A percentile compares a stretch with the other conserved stretches of the same genome.
Evolutionary conservation across 2,113 vertebrate species (phyloP).

Genomic region (Brachypteracias leptosomus): DNA sequence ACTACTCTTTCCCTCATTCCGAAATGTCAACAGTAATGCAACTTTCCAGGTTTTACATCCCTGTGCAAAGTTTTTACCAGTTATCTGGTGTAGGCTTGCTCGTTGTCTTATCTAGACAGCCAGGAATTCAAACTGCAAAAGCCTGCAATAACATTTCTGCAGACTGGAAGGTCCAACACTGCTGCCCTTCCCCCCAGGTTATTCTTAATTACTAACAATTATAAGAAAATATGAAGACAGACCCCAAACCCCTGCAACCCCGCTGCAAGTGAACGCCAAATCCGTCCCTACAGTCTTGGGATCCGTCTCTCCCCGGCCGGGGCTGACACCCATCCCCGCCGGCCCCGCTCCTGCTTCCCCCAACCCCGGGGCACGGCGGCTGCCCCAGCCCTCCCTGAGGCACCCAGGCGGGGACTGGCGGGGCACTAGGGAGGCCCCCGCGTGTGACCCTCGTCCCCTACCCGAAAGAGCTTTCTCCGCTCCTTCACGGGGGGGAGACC

Average conservation of each 20-base stretch:
- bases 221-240: background rate
- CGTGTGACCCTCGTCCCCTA: too few relatives aligned
- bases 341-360: background rate
- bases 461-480: background rate
- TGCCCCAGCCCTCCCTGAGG: background rate
- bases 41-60: background rate
- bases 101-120: fast-evolving
- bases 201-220: background rate
- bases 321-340: too few relatives aligned
- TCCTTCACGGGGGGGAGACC: background rate
- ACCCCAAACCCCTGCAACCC: fast-evolving
- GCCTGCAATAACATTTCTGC: background rate
- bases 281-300: fast-evolving
- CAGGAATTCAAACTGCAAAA: background rate
- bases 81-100: fast-evolving
- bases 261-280: fast-evolving
- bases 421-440: too few relatives aligned
- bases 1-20: background rate
- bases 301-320: too few relatives aligned
- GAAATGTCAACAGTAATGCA: background rate
- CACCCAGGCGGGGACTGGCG: too few relatives aligned
- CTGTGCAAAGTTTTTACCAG: background rate
- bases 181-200: too few relatives aligned
- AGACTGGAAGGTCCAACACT: fast-evolving
- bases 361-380: background rate